Evolutionary conservation across 2,888 invertebrate genomes (phyloP).

Genomic region (Mesochorus sp.): DNA sequence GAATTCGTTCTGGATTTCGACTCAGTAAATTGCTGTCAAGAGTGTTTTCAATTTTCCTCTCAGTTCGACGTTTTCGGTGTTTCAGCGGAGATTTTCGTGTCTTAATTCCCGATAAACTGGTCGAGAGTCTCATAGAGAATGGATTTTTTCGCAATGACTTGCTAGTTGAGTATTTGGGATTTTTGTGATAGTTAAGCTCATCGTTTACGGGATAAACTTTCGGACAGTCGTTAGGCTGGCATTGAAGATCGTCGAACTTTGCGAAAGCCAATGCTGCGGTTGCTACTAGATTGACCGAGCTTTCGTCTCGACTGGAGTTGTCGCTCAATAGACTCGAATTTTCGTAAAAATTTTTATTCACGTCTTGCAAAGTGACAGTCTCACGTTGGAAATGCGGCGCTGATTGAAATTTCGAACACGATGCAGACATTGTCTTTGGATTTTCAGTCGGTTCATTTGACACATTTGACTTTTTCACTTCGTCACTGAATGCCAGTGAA

Average conservation of each 20-base stretch:
- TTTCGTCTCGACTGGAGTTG: conserved; percentile 39
- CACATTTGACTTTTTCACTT: not conserved
- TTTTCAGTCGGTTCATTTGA: not conserved
- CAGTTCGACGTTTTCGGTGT: conserved; percentile 11
- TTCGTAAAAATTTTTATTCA: conserved; percentile 9
- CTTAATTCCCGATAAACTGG: conserved; percentile 40
- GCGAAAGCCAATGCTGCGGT: conserved; percentile 53
- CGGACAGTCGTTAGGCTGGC: conserved; percentile 13
- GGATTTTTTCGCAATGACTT: conserved; percentile 32
- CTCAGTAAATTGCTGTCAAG: conserved; percentile 13
- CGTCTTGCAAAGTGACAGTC: conserved; percentile 24
- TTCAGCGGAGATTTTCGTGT: conserved; percentile 14
- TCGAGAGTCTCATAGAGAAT: conserved; percentile 16
- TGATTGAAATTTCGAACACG: conserved; percentile 48
- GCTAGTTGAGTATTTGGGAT: conserved; percentile 12
- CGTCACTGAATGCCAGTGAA: not conserved
- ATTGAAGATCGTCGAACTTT: conserved; percentile 47
- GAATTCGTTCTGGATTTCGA: conserved; percentile 25
- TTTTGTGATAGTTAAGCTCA: conserved; percentile 12
- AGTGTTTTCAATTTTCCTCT: conserved; percentile 34
- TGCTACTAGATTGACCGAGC: conserved; percentile 53
- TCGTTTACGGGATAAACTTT: conserved; percentile 16
- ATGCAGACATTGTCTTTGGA: conserved; percentile 3
- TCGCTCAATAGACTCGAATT: conserved; percentile 28
- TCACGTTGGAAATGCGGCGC: conserved; percentile 46